phyloP scores from a whole-genome alignment of 1,140 invertebrate species.

The Meloidogyne floridensis region DNA sequence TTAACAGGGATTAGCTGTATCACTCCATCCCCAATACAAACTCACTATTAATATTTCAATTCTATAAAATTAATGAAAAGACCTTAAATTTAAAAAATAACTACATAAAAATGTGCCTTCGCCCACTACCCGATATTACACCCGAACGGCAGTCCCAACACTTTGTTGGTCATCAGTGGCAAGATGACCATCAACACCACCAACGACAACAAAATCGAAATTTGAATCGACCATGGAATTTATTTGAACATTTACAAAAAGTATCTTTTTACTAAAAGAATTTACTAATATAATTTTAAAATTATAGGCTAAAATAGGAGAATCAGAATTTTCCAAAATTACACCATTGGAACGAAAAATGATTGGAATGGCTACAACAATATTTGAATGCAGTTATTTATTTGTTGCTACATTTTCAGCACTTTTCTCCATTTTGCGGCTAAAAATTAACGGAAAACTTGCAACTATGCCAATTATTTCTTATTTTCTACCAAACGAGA shows the following conservation, averaged over 20 bases:
- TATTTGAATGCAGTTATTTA: constrained; percentile 24
- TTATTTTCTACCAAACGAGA: background rate
- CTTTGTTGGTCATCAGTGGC: background rate
- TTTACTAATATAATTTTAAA: background rate
- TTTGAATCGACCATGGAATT: background rate
- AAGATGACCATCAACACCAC: background rate
- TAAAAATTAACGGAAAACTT: constrained; percentile 22
- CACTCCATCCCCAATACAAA: background rate
- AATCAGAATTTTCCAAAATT: background rate
- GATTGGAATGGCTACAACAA: background rate
- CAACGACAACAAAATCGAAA: background rate
- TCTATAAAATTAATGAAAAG: constrained; percentile 10
- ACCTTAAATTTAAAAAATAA: background rate
- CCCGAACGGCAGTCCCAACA: background rate
- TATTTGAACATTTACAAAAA: background rate
- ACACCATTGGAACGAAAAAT: constrained; percentile 2
- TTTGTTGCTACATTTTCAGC: constrained; percentile 21
- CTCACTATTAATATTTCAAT: background rate
- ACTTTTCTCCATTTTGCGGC: constrained; percentile 16
- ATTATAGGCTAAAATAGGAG: background rate
- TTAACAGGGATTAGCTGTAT: background rate
- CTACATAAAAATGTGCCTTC: background rate
- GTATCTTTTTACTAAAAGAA: background rate
- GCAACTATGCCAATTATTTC: constrained; percentile 8
- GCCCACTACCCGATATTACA: background rate